Conservation (phyloP, 1,140 invertebrate species). For the Triops longicaudatus region DNA sequence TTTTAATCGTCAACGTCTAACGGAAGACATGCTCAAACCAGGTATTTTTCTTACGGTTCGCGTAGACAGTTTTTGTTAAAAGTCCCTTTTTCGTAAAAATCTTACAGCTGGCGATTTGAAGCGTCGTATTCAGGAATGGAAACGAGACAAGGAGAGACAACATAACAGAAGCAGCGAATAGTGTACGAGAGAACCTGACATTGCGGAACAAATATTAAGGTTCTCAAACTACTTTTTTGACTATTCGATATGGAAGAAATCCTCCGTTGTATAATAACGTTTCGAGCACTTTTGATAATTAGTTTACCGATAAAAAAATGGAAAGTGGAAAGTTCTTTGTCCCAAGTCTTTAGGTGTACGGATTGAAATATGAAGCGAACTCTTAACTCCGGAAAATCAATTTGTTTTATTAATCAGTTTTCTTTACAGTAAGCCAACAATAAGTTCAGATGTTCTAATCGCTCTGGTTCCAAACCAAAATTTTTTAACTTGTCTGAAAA, state of each 20-base stretch:
- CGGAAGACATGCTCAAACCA: constrained; percentile 73
- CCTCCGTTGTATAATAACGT: background rate
- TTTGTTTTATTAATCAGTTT: background rate
- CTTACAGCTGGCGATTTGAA: constrained; percentile 53
- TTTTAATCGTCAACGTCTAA: constrained; percentile 88
- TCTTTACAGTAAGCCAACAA: background rate
- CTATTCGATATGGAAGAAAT: background rate
- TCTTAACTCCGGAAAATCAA: background rate
- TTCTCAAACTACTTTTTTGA: background rate
- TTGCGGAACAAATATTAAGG: background rate
- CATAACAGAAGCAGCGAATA: background rate
- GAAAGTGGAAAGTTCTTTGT: background rate
- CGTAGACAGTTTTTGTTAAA: background rate
- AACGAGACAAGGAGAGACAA: constrained; percentile 53
- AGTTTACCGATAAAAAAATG: background rate
- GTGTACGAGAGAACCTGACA: background rate
- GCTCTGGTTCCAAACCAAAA: background rate
- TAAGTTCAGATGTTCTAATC: background rate
- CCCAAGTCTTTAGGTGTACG: constrained; percentile 7
- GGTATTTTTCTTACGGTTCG: constrained; percentile 33
- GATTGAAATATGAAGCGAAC: background rate
- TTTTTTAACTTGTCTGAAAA: background rate
- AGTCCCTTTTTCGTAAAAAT: constrained; percentile 44
- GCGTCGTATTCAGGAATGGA: constrained; percentile 67
- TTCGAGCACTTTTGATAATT: constrained; percentile 12